phyloP scores from a whole-genome alignment of 2,113 vertebrate species.

The Dissostichus mawsoni region DNA sequence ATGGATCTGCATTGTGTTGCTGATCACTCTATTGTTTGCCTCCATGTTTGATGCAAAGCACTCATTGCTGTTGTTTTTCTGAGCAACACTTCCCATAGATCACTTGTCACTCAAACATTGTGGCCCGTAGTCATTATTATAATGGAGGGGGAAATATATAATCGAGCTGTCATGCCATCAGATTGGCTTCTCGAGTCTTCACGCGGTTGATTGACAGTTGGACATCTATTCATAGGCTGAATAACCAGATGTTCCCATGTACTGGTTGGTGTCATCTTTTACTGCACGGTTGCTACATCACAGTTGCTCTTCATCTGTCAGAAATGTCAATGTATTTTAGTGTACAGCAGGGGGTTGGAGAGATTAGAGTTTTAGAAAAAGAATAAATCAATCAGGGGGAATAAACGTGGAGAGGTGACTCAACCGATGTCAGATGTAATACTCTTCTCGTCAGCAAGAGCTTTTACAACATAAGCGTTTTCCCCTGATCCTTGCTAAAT shows the following conservation, averaged over 20 bases:
- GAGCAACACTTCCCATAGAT: conserved; percentile 34
- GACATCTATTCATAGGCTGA: conserved; percentile 29
- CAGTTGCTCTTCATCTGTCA: not conserved
- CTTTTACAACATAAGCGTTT: conserved; percentile 28
- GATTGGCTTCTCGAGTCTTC: conserved; percentile 22
- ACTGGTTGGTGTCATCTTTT: conserved; percentile 18
- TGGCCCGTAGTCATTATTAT: conserved; percentile 35
- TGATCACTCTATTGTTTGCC: not conserved
- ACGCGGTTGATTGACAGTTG: conserved; percentile 50
- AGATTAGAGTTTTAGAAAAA: conserved; percentile 18
- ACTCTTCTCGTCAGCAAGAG: conserved; percentile 13
- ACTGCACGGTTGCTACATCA: not conserved
- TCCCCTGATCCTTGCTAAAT: conserved; percentile 29
- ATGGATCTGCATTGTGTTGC: not conserved
- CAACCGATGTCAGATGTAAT: conserved; percentile 17
- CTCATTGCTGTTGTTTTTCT: conserved; percentile 25
- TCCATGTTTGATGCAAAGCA: conserved; percentile 19
- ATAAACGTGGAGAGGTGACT: conserved; percentile 7
- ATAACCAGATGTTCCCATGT: conserved; percentile 28
- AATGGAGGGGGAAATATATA: conserved; percentile 40
- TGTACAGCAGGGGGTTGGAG: conserved; percentile 5
- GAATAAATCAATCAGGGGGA: conserved; percentile 17
- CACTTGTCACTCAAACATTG: conserved; percentile 49
- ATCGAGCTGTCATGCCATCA: conserved; percentile 53
- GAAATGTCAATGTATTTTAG: conserved; percentile 8